phyloP scores from a whole-genome alignment of 2,113 vertebrate genomes.

The Mastomys natalensis region DNA sequence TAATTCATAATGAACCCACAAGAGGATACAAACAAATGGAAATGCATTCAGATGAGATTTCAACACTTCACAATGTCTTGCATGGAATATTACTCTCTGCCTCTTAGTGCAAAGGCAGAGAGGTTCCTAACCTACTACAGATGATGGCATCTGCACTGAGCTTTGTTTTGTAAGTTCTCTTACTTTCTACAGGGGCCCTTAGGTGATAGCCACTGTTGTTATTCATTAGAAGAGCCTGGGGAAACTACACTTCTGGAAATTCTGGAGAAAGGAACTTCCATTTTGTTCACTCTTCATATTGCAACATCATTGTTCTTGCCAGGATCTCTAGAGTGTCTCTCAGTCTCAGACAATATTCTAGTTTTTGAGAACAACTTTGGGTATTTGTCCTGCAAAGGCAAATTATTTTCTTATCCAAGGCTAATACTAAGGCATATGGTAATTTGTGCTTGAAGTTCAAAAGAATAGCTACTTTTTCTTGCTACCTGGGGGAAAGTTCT shows the following conservation, averaged over 20 bases:
- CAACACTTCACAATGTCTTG: slow-evolving; percentile 39
- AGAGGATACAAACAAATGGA: slow-evolving; percentile 49
- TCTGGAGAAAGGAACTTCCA: neutral
- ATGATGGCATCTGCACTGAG: neutral
- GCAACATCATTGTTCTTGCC: neutral
- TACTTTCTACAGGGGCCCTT: neutral
- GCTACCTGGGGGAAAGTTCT: neutral
- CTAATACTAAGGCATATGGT: slow-evolving; percentile 17
- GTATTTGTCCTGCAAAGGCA: slow-evolving; percentile 13
- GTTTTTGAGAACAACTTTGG: slow-evolving; percentile 28
- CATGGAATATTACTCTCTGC: slow-evolving; percentile 36
- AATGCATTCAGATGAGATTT: slow-evolving; percentile 51
- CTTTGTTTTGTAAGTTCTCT: neutral
- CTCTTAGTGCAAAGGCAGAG: slow-evolving; percentile 52
- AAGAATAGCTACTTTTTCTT: neutral
- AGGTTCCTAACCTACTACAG: slow-evolving; percentile 49
- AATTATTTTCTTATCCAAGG: neutral
- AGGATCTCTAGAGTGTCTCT: neutral
- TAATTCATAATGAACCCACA: slow-evolving; percentile 24
- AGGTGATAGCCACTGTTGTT: neutral
- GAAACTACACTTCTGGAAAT: neutral
- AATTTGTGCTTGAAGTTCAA: neutral
- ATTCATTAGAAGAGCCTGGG: neutral
- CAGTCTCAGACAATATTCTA: neutral
- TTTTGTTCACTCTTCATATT: neutral